Evolutionary conservation across 2,888 invertebrate genomes (phyloP).

Genomic region (Plagodis pulveraria): DNA sequence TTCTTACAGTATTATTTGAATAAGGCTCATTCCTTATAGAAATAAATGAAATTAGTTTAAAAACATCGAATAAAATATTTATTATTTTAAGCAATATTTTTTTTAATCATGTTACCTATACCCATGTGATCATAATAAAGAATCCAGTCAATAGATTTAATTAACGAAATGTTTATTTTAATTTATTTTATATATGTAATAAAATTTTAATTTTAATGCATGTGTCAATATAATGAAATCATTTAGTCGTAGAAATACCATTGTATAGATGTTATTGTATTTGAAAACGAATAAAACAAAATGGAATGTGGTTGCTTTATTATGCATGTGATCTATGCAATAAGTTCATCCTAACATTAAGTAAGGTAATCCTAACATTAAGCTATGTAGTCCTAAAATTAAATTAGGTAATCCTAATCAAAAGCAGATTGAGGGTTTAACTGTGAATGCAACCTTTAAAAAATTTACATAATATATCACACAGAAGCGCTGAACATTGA

Average conservation of each 20-base stretch:
- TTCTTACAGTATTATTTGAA: not conserved
- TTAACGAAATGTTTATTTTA: conserved; percentile 41
- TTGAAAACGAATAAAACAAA: conserved; percentile 80
- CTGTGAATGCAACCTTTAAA: too few relatives aligned
- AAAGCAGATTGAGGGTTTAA: too few relatives aligned
- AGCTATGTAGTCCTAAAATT: too few relatives aligned
- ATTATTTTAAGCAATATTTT: not conserved
- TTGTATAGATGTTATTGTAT: conserved; percentile 86
- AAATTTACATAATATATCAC: too few relatives aligned
- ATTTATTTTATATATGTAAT: conserved; percentile 39
- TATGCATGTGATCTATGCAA: conserved; percentile 22
- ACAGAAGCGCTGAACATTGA: too few relatives aligned
- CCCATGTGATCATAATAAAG: conserved; percentile 43
- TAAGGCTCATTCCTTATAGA: not conserved
- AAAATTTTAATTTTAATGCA: conserved; percentile 64
- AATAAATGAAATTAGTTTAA: not conserved
- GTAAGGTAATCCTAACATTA: too few relatives aligned
- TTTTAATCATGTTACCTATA: conserved; percentile 40
- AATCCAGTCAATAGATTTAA: conserved; percentile 45
- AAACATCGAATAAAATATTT: not conserved
- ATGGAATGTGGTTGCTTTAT: conserved; percentile 54
- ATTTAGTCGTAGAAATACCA: conserved; percentile 79
- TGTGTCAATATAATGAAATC: conserved; percentile 77
- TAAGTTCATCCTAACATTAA: too few relatives aligned
- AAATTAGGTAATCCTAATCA: too few relatives aligned